Percentiles rank a stretch among this genome's conserved stretches.
These are phyloP conservation scores for Eulemur mongoz DNA, from an alignment of 2,797 vertebrate species.

Conservation along the genomic window DNA sequence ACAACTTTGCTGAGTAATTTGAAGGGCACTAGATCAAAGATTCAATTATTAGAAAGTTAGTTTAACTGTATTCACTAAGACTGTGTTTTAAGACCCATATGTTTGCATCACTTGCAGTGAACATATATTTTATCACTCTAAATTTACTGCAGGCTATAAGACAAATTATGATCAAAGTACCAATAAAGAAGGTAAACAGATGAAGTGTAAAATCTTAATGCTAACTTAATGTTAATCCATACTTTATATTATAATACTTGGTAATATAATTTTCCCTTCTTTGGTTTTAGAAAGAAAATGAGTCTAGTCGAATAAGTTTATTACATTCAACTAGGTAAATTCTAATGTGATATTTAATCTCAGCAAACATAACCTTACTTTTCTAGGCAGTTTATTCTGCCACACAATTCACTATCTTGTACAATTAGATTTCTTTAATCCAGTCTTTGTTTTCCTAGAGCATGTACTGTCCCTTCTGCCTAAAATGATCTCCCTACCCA, in stretches of 20 bases:
- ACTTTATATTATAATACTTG: background rate
- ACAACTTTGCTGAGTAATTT: constrained; percentile 7
- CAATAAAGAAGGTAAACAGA: background rate
- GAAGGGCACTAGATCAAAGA: background rate
- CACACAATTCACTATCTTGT: background rate
- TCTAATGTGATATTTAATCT: background rate
- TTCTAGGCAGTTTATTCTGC: background rate
- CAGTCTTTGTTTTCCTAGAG: background rate
- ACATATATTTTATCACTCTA: background rate
- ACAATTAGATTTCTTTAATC: background rate
- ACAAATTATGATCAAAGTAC: background rate
- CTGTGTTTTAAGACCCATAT: background rate
- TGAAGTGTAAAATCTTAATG: background rate
- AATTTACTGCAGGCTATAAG: background rate
- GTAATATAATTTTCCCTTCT: background rate
- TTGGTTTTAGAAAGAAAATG: background rate
- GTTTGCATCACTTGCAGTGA: background rate
- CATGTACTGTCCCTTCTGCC: background rate
- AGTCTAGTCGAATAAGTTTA: background rate
- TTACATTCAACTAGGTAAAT: background rate
- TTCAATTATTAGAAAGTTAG: background rate
- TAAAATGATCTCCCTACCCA: background rate
- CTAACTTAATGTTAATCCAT: background rate
- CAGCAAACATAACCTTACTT: background rate
- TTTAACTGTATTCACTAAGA: background rate